Conservation (phyloP, 2,113 vertebrate genomes). For the Camelus dromedarius region DNA sequence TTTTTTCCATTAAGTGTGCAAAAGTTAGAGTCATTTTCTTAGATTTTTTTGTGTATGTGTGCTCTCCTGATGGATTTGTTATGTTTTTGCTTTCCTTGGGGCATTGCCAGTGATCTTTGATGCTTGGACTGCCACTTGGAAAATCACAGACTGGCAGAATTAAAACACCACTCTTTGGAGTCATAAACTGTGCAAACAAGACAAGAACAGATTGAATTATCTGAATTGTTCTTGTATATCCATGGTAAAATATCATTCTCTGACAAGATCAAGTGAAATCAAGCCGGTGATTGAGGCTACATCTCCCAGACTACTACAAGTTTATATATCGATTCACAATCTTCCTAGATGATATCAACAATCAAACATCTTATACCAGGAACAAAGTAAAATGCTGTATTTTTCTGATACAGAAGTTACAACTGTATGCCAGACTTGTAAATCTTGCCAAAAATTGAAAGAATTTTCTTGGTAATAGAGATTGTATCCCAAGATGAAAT, state of each 20-base stretch:
- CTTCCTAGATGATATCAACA: background rate
- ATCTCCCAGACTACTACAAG: background rate
- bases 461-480: background rate
- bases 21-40: background rate
- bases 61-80: background rate
- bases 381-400: background rate
- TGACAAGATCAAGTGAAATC: background rate
- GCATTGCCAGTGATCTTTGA: background rate
- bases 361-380: background rate
- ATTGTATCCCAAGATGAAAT: background rate
- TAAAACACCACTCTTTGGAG: background rate
- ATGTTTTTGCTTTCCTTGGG: background rate
- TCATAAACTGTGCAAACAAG: background rate
- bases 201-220: background rate
- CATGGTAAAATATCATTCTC: background rate
- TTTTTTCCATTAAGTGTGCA: rapidly evolving
- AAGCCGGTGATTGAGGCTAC: background rate
- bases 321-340: background rate
- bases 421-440: background rate
- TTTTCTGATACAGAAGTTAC: background rate
- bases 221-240: background rate
- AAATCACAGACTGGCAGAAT: background rate
- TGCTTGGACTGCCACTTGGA: background rate
- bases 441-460: background rate
- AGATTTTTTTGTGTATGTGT: background rate